phyloP scores from a whole-genome alignment of 2,888 invertebrate genomes.

The Proisotoma minuta region DNA sequence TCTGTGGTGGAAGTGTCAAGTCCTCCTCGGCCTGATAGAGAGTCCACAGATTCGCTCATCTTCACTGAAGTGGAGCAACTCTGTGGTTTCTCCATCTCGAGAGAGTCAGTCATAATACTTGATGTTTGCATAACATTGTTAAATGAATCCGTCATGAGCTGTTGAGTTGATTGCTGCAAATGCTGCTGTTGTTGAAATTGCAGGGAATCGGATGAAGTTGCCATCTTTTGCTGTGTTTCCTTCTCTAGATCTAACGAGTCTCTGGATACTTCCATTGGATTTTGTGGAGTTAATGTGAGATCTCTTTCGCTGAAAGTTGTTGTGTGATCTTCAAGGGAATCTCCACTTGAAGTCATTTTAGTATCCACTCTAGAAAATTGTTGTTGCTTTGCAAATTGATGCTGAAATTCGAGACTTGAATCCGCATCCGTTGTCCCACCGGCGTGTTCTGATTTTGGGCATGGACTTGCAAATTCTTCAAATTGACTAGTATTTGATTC shows the following conservation, averaged over 20 bases:
- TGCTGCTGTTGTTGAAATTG: slow-evolving; percentile 52
- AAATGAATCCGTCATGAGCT: slow-evolving; percentile 32
- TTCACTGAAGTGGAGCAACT: slow-evolving; percentile 6
- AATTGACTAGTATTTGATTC: slow-evolving; percentile 39
- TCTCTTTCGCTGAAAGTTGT: not conserved
- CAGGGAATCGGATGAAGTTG: slow-evolving; percentile 56
- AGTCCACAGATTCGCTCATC: slow-evolving; percentile 43
- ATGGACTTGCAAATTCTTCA: slow-evolving; percentile 33
- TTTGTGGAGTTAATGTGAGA: no score
- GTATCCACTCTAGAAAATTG: not conserved
- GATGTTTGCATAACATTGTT: not conserved
- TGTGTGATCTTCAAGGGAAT: slow-evolving; percentile 40
- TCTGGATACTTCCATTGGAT: slow-evolving; percentile 57
- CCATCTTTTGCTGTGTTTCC: slow-evolving; percentile 50
- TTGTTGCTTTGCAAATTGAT: not conserved
- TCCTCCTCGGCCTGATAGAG: slow-evolving; percentile 31
- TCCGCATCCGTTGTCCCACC: slow-evolving; percentile 45
- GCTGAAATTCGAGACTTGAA: slow-evolving; percentile 49
- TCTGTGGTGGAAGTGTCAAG: slow-evolving; percentile 17
- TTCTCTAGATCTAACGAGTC: slow-evolving; percentile 63
- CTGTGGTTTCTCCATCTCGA: slow-evolving; percentile 40
- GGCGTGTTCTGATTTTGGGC: slow-evolving; percentile 24
- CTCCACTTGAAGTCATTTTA: slow-evolving; percentile 46
- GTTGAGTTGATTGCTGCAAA: no score
- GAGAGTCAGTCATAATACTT: slow-evolving; percentile 40